Base-by-base conservation (phyloP, 2,888 invertebrate species). In the Lasioglossum vierecki region DNA sequence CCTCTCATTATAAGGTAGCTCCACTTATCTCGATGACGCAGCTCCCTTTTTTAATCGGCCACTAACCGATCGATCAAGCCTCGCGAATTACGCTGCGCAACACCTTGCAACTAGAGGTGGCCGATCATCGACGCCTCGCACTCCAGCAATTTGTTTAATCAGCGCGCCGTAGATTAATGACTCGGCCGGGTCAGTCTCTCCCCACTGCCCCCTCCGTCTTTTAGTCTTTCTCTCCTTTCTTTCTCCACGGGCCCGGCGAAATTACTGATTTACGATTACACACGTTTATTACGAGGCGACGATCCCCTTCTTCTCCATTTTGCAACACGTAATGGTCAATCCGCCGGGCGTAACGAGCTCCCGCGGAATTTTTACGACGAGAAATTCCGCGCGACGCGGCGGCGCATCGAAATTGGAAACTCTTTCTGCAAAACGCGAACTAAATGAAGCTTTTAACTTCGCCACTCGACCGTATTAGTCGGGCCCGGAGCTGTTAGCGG, bases 1-100 rank as follows among this genome's bases (percentile, higher is more conserved):
- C 86, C 88, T 88, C 89, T 92, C 86, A 90, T 92, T 92, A 92
- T 87, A 88, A 90, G 88, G 83, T 90, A 90, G 88, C 85, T 82
- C 82, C 83, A 89, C 90, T 92, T 88, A 90, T 88, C 87, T 84
- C 88, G 86, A 92, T 89, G 90, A 91, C 84, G 87, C 82, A 82
- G 89, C 79, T 83, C 76, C 84, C 84, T 85, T 89, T 91, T 90
- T 90, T 90, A 88, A 91, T 88, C 88, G 88, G 75, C 39, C 79
- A 82, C 82, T 80, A 86, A 88, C 79, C 90, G 90, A 90, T 89
- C 88, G 90, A 89, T 91, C 89, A 80, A 30, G 57, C 49, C 77
- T 66, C 80, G 77, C 77, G 82, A 91, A 91, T 90, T 90, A 73
- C 75, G 79, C 76, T 68, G 71, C 70, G 68, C 83, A 85, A 79